Base-by-base conservation (phyloP, 1,140 invertebrate species). In the Holotrichia oblita region DNA sequence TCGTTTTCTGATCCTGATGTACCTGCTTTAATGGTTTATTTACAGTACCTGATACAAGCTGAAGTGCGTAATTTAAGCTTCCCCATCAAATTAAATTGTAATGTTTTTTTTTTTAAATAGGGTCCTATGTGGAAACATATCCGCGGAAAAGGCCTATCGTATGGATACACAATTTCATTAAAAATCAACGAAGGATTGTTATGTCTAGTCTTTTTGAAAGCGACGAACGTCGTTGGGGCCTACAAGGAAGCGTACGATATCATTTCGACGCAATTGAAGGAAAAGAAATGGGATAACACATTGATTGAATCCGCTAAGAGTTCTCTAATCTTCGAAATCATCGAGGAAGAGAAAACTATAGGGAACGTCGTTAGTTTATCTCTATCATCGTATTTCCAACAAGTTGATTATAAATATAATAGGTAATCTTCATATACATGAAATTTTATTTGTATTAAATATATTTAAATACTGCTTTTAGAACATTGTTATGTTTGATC, bases 101-200 rank as follows among this genome's bases (percentile, higher is more conserved):
- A 77, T 59, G 64, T 77, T 42, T 10, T 64, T n/a, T 0, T 76
- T 79, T 79, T 17, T 8, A 7, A 40, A 7, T 83, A 95, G 92
- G 96, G 97, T 42, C 96, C 96, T 40, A 92, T 98, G 90, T 98
- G 95, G 95, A 91, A 91, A 78, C 90, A 93, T 84, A 93, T 98
- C 79, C 89, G 96, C 83, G 96, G 96, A 34, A 91, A 92, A 81
- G 96, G 96, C 7, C 89, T 96, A n/a, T 91, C 96, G 0, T 98
- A 98, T 87, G 88, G 91, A 59, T 96, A 93, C 87, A 89, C 88
- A 48, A 90, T 96, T 20, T 85, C 87, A 73, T 81, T 90, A 7
- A 88, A 89, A 80, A 89, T 91, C 14, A 90, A 93, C 82, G 92
- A 94, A 87, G 94, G 93, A 0, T 84, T 93, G 0, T 83, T 97